These are phyloP conservation scores for Macroglossus sobrinus DNA, from an alignment of 2,113 vertebrate species.

Conservation along the genomic window DNA sequence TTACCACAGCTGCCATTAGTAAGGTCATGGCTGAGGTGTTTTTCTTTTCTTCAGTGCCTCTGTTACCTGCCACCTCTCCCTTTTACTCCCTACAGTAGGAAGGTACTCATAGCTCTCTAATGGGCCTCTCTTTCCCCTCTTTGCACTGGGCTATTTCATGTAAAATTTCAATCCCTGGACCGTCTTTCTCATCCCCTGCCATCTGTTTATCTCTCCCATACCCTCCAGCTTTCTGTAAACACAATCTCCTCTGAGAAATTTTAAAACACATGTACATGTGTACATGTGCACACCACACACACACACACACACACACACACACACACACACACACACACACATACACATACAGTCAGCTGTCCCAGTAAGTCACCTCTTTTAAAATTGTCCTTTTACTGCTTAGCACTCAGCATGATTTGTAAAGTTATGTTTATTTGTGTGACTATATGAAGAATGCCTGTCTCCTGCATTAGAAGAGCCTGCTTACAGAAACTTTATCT, in stretches of 20 bases:
- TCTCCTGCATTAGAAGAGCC: neutral
- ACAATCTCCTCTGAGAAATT: neutral
- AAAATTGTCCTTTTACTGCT: neutral
- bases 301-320: neutral
- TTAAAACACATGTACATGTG: neutral
- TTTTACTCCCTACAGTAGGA: neutral
- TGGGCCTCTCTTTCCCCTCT: neutral
- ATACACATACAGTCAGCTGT: neutral
- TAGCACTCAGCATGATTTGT: neutral
- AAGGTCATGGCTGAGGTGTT: neutral
- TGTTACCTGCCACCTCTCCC: neutral
- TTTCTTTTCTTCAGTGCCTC: neutral
- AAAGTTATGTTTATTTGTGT: neutral
- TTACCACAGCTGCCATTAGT: neutral
- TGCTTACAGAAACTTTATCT: neutral
- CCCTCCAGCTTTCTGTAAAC: neutral
- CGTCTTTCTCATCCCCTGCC: neutral
- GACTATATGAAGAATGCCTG: neutral
- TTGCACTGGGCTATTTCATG: neutral
- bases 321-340: neutral
- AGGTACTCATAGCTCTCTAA: neutral
- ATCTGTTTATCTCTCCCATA: neutral
- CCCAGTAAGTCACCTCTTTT: neutral
- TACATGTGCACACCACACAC: fast-evolving
- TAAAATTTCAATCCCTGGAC: neutral